Percentiles rank a stretch among this genome's conserved stretches.
Conservation (phyloP, 2,797 vertebrate species). For the Iguana delicatissima region DNA sequence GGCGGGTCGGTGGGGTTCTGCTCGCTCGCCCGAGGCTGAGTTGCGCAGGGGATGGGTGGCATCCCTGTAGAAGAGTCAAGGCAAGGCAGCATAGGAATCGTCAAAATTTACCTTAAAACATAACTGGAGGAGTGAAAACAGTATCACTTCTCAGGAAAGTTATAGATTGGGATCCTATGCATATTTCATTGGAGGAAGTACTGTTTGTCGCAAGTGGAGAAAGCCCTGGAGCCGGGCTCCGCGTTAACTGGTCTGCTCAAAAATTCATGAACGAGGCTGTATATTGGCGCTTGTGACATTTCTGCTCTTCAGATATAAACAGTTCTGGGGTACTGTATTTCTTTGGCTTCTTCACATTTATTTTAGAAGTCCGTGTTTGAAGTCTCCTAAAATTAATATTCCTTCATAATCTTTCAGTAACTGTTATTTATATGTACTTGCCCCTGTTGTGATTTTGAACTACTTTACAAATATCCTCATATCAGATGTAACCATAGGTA, state of each 20-base stretch:
- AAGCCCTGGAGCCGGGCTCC: neutral
- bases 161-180: neutral
- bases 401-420: neutral
- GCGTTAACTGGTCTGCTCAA: neutral
- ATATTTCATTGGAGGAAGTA: neutral
- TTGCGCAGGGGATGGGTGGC: neutral
- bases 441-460: neutral
- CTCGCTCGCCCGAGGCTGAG: neutral
- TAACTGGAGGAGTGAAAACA: neutral
- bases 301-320: neutral
- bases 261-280: neutral
- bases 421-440: too few relatives aligned
- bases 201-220: too few relatives aligned
- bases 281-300: neutral
- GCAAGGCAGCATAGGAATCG: too few relatives aligned
- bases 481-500: too few relatives aligned
- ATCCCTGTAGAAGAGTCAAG: too few relatives aligned
- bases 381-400: too few relatives aligned
- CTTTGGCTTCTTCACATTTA: too few relatives aligned
- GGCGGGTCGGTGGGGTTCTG: rapidly evolving
- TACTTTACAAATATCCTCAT: neutral
- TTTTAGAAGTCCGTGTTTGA: too few relatives aligned
- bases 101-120: neutral
- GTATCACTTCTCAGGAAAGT: too few relatives aligned
- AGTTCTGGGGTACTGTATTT: too few relatives aligned